Percentiles rank a stretch among this genome's conserved stretches.
These are phyloP conservation scores for Epirrita christyi DNA, from an alignment of 2,888 invertebrate genomes.

Conservation along the genomic window DNA sequence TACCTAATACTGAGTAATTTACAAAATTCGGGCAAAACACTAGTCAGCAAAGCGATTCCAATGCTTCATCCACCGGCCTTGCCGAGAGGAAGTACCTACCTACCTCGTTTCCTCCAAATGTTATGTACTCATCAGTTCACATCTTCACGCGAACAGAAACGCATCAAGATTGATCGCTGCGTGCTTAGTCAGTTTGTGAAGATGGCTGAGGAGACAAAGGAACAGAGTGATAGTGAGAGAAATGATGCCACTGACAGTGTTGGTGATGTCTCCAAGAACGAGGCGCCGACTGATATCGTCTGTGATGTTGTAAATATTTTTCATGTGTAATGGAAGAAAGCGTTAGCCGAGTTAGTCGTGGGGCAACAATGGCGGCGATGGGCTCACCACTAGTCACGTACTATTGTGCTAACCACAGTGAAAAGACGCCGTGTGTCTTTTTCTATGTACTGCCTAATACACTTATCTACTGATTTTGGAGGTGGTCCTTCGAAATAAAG, in stretches of 20 bases:
- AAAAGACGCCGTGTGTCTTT: no score
- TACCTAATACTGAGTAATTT: neutral
- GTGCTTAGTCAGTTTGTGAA: slow-evolving; percentile 49
- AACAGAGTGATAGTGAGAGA: slow-evolving; percentile 38
- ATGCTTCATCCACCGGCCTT: slow-evolving; percentile 15
- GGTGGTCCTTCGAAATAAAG: no score
- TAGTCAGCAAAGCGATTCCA: slow-evolving; percentile 4
- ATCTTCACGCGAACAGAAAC: slow-evolving; percentile 23
- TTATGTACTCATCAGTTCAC: slow-evolving; percentile 46
- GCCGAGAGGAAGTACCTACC: slow-evolving; percentile 63
- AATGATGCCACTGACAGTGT: slow-evolving; percentile 56
- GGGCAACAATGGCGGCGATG: no score
- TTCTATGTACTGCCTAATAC: no score
- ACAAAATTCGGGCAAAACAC: neutral
- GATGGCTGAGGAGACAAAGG: slow-evolving; percentile 56
- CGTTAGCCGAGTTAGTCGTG: no score
- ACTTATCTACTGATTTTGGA: no score
- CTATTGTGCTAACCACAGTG: no score
- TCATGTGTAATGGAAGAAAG: no score
- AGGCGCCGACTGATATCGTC: slow-evolving; percentile 59
- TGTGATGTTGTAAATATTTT: slow-evolving; percentile 57
- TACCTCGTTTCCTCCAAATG: slow-evolving; percentile 46
- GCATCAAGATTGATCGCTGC: slow-evolving; percentile 48
- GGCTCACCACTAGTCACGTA: no score
- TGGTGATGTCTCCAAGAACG: slow-evolving; percentile 51